phyloP scores from a whole-genome alignment of 2,888 invertebrate genomes.

The Sarcophaga caerulescens region DNA sequence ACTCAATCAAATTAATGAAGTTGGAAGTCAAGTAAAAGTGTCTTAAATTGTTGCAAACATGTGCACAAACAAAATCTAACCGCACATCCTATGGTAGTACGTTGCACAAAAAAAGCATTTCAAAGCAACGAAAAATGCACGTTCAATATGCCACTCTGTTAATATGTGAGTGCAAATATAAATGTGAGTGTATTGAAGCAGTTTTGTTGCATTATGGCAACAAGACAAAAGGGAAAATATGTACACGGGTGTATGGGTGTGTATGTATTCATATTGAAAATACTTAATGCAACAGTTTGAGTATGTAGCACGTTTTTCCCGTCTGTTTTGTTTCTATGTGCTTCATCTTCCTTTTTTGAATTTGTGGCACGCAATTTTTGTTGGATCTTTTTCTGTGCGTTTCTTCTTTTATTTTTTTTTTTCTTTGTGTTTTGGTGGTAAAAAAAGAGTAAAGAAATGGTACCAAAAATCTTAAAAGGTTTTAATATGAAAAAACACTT shows the following conservation, averaged over 20 bases:
- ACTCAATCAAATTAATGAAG: too few relatives aligned
- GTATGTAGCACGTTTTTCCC: conserved; percentile 55
- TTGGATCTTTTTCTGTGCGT: neutral
- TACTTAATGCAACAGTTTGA: conserved; percentile 56
- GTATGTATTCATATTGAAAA: neutral
- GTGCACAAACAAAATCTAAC: too few relatives aligned
- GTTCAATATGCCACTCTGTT: neutral
- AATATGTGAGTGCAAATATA: neutral
- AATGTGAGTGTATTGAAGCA: conserved; percentile 8
- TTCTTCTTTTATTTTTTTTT: conserved; percentile 1
- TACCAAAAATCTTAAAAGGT: neutral
- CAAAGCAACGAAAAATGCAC: conserved; percentile 44
- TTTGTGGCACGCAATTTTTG: conserved; percentile 64
- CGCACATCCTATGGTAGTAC: too few relatives aligned
- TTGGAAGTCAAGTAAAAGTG: too few relatives aligned
- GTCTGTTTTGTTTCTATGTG: conserved; percentile 18
- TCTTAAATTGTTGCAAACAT: too few relatives aligned
- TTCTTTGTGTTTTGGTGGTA: neutral
- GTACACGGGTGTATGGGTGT: neutral
- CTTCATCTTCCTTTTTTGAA: conserved; percentile 27
- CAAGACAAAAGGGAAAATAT: conserved; percentile 1
- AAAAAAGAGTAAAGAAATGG: neutral
- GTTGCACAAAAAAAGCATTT: conserved; percentile 28
- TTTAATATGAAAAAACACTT: too few relatives aligned
- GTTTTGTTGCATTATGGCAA: conserved; percentile 32